These are phyloP conservation scores for Sarcophaga carnaria DNA, from an alignment of 2,888 invertebrate species.

Conservation along the genomic window DNA sequence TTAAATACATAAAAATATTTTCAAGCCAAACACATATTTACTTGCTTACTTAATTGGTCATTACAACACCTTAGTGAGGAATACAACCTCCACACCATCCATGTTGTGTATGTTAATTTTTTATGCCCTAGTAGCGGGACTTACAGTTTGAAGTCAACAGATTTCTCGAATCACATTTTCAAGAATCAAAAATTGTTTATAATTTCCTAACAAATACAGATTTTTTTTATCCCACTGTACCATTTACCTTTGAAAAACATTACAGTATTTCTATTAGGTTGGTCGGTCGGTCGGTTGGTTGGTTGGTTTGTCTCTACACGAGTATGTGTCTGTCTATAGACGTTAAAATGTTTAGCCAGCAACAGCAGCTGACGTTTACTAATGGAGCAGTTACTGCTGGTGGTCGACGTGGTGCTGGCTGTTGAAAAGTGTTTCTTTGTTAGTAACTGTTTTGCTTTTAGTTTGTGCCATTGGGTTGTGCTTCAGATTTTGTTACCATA, in stretches of 20 bases:
- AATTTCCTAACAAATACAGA: no score
- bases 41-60: no score
- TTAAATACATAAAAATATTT: not conserved
- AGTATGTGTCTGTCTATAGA: not conserved
- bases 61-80: no score
- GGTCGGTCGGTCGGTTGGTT: no score
- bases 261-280: not conserved
- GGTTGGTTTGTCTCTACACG: not conserved
- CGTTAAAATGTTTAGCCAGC: constrained; percentile 34
- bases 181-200: no score
- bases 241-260: not conserved
- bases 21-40: not conserved
- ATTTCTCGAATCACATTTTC: no score
- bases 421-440: not conserved
- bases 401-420: not conserved
- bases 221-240: not conserved
- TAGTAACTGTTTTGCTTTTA: not conserved
- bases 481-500: not conserved
- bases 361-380: constrained; percentile 47
- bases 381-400: constrained; percentile 18
- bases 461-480: not conserved
- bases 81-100: no score
- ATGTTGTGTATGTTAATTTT: no score
- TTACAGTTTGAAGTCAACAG: no score
- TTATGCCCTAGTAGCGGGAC: no score